A percentile compares a stretch with the other conserved stretches of the same genome.
These are phyloP conservation scores for Potorous gilbertii DNA, from an alignment of 2,797 vertebrate genomes.

Conservation along the genomic window DNA sequence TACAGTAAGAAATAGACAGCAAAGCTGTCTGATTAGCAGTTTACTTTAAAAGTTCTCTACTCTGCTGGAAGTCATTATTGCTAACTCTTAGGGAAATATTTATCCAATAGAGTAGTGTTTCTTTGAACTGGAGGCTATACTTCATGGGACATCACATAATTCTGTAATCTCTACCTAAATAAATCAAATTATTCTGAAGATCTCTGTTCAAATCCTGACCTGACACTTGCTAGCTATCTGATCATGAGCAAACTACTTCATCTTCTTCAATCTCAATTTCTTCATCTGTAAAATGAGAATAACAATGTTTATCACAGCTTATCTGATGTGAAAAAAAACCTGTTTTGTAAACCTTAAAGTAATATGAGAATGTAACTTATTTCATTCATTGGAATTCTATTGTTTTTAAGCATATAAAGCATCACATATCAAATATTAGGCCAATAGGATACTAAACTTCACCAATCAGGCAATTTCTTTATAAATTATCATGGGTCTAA, in stretches of 20 bases:
- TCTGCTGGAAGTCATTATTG: background rate
- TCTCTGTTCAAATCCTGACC: constrained; percentile 54
- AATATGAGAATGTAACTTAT: background rate
- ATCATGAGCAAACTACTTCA: background rate
- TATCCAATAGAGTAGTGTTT: background rate
- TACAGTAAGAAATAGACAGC: no score
- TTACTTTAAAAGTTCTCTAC: background rate
- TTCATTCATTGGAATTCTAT: constrained; percentile 46
- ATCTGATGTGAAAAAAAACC: background rate
- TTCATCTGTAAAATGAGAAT: background rate
- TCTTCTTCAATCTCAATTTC: background rate
- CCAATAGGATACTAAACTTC: constrained; percentile 38
- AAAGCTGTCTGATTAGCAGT: background rate
- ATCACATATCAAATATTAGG: background rate
- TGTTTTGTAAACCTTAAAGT: constrained; percentile 5
- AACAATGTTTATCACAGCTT: background rate
- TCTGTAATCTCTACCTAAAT: background rate
- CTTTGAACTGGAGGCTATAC: background rate
- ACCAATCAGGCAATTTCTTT: constrained; percentile 54
- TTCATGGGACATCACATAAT: background rate
- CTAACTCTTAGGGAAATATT: background rate
- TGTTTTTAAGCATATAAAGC: constrained; percentile 48
- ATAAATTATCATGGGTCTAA: constrained; percentile 69
- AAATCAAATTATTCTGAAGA: background rate
- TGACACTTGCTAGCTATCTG: background rate